phyloP scores from a whole-genome alignment of 1,140 invertebrate species.

The Meloidogyne chitwoodi region DNA sequence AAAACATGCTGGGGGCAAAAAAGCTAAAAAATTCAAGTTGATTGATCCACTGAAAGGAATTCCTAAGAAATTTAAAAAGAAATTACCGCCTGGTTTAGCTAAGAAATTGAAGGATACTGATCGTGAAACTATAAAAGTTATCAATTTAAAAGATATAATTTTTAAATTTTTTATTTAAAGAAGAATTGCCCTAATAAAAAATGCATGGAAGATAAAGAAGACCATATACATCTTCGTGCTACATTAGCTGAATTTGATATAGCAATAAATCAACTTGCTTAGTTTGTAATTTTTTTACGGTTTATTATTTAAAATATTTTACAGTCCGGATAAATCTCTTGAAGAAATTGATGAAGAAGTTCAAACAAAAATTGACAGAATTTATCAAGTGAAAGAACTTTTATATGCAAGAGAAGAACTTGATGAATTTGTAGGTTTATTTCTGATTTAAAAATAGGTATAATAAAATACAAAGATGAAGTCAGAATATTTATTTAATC shows the following conservation, averaged over 20 bases:
- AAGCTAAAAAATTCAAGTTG: neutral
- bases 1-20: neutral
- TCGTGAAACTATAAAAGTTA: neutral
- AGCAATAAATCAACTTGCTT: neutral
- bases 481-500: no score
- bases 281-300: neutral
- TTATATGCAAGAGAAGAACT: neutral
- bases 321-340: neutral
- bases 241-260: neutral
- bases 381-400: neutral
- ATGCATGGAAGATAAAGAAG: neutral
- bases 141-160: no score
- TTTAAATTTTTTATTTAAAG: neutral
- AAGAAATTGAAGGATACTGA: neutral
- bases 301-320: neutral
- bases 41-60: neutral
- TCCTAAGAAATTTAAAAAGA: neutral
- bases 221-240: neutral
- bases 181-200: neutral
- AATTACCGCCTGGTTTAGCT: neutral
- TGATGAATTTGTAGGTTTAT: neutral
- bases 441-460: neutral
- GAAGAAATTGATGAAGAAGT: neutral
- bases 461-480: no score
- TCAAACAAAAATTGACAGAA: neutral